Evolutionary conservation across 2,113 vertebrate species (phyloP), one percentile per base, ranked within the genome.

Genomic region (Engystomops pustulosus): DNA sequence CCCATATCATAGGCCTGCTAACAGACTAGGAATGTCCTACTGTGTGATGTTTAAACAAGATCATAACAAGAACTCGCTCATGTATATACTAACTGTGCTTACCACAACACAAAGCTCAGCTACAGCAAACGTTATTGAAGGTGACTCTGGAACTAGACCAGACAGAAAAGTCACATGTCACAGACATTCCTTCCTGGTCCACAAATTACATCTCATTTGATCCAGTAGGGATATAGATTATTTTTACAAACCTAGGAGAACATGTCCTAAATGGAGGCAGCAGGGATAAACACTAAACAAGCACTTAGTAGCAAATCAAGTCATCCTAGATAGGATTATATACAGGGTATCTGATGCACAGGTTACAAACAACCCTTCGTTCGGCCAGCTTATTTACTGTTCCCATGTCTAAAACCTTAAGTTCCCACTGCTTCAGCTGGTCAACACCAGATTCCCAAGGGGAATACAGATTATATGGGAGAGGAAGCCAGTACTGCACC

Each of bases 11-110:
- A 49, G 23, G 10, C 47, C 23, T 8, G 1, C 2, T 45, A 72
- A 44, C 36, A 20, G 44, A 23, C 10, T 10, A 67, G 62, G 62
- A 67, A 67, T 36, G 62, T 34, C 5, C 8, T 7, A 23, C 60
- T 27, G 65, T 45, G 69, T 45, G n/a, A 27, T 72, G 38, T 72
- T 44, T 71, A 72, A 4, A 45, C n/a, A 71, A 44, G 36, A 44
- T 44, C 36, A 41, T 25, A 71, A 70, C 32, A 68, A 36, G 20
- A 32, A 65, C 2, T 11, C 10, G 11, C 38, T 25, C 20, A 71
- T 23, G 38, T 71, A 71, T 41, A 71, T 23, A 71, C 36, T 14
- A 71, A 71, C n/a, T 27, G 69, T 47, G 38, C 69, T 45, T 27
- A 15, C 30, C 62, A 20, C 6, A 47, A 18, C 9, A 17, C 12